Base-by-base conservation (phyloP, 2,113 vertebrate species). In the Prolemur simus region DNA sequence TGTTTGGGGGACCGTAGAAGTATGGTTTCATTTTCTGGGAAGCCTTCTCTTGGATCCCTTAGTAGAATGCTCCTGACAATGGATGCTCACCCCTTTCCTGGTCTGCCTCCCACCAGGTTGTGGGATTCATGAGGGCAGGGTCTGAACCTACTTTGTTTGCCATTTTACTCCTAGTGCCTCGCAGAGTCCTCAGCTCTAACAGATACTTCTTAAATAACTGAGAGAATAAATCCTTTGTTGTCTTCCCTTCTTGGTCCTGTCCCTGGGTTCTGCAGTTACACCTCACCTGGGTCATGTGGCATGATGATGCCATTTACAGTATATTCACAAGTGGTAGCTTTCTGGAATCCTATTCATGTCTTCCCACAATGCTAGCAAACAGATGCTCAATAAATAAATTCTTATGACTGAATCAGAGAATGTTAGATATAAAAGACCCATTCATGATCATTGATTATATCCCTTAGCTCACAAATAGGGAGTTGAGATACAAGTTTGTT, bases 261-360 rank as follows among this genome's bases (percentile, higher is more conserved):
- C 27, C 8, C 23, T 45, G 68, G n/a, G 34, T 27, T 42, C 60
- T 71, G 7, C 63, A 47, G 1, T 54, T 15, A 34, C 6, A 49
- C 37, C 1, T 89, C 17, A 8, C 45, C 42, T 21, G 20, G 23
- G 6, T 10, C 60, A 39, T 8, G 18, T 34, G 37, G 20, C 1
- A 32, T 3, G 8, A 45, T 0, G 10, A n/a, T 17, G 3, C 32
- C 15, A 17, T 68, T 52, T 21, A 10, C 5, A 2, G 39, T 42
- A 18, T 17, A 5, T 47, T 78, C 47, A 25, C 0, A 37, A 3
- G 1, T 2, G 18, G 6, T 39, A 7, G 37, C 77, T 76, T 56
- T 69, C 73, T 77, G 45, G 25, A 84, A 80, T n/a, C 29, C 5
- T 49, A 1, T n/a, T 49, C 42, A 68, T 74, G 54, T 66, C 54